These are phyloP conservation scores for Ephydatia muelleri DNA, from an alignment of 37 sponge, comb jelly and placozoan genomes.

Conservation along the genomic window DNA sequence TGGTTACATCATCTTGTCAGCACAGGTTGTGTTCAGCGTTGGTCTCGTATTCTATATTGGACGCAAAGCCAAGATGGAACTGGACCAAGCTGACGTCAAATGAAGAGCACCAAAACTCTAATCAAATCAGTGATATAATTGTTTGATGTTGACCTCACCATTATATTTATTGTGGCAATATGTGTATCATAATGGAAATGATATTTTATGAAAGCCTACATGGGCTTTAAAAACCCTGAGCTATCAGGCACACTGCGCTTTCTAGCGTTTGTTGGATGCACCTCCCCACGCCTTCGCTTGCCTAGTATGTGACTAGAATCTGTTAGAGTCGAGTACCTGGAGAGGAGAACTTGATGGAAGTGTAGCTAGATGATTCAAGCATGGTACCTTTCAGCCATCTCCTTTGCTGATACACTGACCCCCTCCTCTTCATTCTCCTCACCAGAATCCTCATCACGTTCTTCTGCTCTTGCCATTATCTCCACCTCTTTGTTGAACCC, in stretches of 20 bases:
- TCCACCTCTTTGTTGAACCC: slow-evolving; percentile 78
- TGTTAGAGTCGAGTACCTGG: background rate
- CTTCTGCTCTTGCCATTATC: slow-evolving; percentile 27
- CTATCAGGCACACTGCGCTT: background rate
- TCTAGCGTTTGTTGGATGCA: background rate
- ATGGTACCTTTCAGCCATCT: slow-evolving; percentile 58
- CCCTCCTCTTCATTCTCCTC: slow-evolving; percentile 52
- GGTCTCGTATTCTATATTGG: slow-evolving; percentile 71
- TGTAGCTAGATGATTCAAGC: background rate
- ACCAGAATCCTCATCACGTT: background rate
- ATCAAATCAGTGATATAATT: too few relatives aligned
- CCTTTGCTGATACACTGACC: slow-evolving; percentile 53
- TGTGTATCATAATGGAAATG: slow-evolving; percentile 1
- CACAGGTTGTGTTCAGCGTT: slow-evolving; percentile 67
- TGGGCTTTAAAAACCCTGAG: background rate
- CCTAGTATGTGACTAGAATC: slow-evolving; percentile 7
- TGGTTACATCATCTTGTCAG: slow-evolving; percentile 78
- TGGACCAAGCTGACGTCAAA: slow-evolving; percentile 41
- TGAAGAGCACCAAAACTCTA: too few relatives aligned
- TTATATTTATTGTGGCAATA: too few relatives aligned
- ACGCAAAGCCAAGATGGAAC: slow-evolving; percentile 56
- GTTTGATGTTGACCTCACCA: too few relatives aligned
- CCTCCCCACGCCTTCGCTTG: slow-evolving; percentile 15
- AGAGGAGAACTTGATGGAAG: background rate
- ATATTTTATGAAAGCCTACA: too few relatives aligned